Evolutionary conservation across 2,888 invertebrate species (phyloP).

Genomic region (Esperia sulphurella): DNA sequence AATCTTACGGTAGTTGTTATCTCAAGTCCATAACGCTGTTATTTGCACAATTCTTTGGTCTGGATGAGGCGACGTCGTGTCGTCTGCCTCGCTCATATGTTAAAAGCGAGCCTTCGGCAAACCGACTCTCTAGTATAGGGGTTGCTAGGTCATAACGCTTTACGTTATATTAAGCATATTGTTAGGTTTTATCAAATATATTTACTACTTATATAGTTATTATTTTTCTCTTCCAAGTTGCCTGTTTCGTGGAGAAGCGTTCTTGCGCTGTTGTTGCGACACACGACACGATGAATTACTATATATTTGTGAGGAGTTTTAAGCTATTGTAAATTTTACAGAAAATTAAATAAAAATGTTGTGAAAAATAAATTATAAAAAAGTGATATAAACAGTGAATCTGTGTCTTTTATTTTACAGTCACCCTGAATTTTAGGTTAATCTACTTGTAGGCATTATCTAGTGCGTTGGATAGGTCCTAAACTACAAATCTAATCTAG

Average conservation of each 20-base stretch:
- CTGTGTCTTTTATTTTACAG: conserved; percentile 48
- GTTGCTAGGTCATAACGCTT: conserved; percentile 59
- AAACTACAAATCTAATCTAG: too few relatives aligned
- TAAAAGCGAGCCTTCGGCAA: conserved; percentile 56
- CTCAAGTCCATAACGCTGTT: conserved; percentile 17
- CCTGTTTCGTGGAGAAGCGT: conserved; percentile 55
- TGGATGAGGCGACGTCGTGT: conserved; percentile 33
- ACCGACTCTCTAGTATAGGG: conserved; percentile 66
- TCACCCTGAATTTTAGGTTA: background rate
- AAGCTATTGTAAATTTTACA: conserved; percentile 80
- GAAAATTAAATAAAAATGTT: conserved; percentile 77
- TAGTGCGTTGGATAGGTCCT: too few relatives aligned
- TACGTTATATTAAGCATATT: conserved; percentile 62
- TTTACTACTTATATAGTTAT: conserved; percentile 52
- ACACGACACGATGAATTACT: conserved; percentile 56
- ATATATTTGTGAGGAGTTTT: conserved; percentile 77
- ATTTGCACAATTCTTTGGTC: conserved; percentile 15
- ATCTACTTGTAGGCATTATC: too few relatives aligned
- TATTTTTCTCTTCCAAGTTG: conserved; percentile 61
- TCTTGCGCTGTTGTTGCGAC: conserved; percentile 55
- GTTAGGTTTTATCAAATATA: conserved; percentile 62
- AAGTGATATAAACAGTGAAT: conserved; percentile 74
- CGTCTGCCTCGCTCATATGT: conserved; percentile 65
- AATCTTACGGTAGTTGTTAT: background rate
- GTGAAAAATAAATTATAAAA: conserved; percentile 78